A percentile compares a stretch with the other conserved stretches of the same genome.
These are phyloP conservation scores for Thereva unica DNA, from an alignment of 2,888 invertebrate genomes.

Conservation along the genomic window DNA sequence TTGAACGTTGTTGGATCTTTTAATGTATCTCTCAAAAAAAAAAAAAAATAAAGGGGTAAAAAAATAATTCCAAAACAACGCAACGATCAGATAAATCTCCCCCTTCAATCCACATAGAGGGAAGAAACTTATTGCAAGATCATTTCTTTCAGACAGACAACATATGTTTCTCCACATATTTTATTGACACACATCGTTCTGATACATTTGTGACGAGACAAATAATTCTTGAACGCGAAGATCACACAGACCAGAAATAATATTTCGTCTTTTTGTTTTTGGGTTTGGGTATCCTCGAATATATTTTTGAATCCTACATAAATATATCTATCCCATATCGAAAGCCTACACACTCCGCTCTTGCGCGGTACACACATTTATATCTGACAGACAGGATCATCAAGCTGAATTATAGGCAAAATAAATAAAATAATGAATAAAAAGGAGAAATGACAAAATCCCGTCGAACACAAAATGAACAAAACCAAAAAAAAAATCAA, in stretches of 20 bases:
- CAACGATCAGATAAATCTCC: not conserved
- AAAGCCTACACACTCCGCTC: too few species aligned
- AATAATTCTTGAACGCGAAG: constrained; percentile 44
- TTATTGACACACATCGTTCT: constrained; percentile 43
- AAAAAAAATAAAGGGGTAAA: too few species aligned
- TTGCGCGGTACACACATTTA: not conserved
- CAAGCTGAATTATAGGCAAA: constrained; percentile 26
- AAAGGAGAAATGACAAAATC: constrained; percentile 5
- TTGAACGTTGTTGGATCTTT: constrained; percentile 11
- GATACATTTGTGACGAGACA: constrained; percentile 47
- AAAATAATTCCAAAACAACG: too few species aligned
- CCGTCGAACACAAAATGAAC: not conserved
- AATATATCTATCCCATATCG: too few species aligned
- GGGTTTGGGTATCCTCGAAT: too few species aligned
- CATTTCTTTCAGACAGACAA: not conserved
- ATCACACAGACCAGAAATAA: constrained; percentile 8
- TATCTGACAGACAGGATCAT: constrained; percentile 15
- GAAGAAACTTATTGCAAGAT: constrained; percentile 1
- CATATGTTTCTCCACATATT: not conserved
- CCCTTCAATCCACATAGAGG: constrained; percentile 10
- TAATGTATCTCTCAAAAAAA: too few species aligned
- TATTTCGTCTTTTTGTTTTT: too few species aligned
- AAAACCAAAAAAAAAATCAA: constrained; percentile 6
- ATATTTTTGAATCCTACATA: too few species aligned
- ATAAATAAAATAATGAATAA: constrained; percentile 25